Base-by-base conservation (phyloP, 1,140 invertebrate species). In the Nilaparvata lugens region DNA sequence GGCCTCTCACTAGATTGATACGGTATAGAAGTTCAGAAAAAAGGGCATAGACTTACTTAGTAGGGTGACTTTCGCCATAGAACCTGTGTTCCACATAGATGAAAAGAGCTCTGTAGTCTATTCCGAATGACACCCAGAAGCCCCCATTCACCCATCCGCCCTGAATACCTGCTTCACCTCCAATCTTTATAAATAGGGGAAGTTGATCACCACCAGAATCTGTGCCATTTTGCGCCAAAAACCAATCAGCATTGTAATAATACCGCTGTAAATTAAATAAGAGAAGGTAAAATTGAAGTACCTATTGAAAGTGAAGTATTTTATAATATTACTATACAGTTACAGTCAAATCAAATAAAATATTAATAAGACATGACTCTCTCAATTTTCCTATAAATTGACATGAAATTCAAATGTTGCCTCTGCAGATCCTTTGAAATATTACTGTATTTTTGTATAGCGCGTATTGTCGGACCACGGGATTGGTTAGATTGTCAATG, bases 31-130 rank as follows among this genome's bases (percentile, higher is more conserved):
- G 7, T 28, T 56, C n/a, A 28, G 14, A 56, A 14, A 61, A 14
- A 35, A 6, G 4, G 9, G 28, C 7, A 54, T 21, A 7, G 40
- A 55, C 13, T 75, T 78, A 88, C 87, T 67, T 61, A 16, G 89
- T 92, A 4, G 94, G 94, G 68, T 85, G 87, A 74, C 91, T 95
- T 73, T 91, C 83, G 62, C 94, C 94, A 80, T 97, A 97, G 74
- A 81, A 97, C 55, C 94, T 80, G 75, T 97, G 94, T 71, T 97
- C 94, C 25, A 97, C 64, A 73, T 86, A 83, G 43, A 96, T 86
- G 62, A 87, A 89, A 2, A 93, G 72, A 0, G 93, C 93, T 56
- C 84, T 84, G 71, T 85, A 86, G 58, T 83, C 74, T 66, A 84
- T 79, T 0, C 89, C 91, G 77, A 88, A 90, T 62, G 86, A 81